Conservation (phyloP, 1,140 invertebrate species). For the Pararge aegeria region DNA sequence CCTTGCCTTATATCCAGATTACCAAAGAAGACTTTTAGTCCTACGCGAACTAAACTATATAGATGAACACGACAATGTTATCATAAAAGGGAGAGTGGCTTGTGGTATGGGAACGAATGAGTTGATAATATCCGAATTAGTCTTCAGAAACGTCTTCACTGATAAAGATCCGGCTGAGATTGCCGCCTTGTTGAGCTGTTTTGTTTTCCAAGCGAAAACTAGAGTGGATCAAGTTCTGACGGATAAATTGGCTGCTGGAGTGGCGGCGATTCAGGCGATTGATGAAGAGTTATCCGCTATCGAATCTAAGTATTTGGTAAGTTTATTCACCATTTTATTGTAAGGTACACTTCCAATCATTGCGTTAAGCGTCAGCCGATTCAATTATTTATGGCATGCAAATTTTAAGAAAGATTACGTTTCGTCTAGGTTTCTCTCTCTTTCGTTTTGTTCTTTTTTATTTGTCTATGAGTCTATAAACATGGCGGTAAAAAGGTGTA, state of each 20-base stretch:
- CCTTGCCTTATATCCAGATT: slow-evolving; percentile 93
- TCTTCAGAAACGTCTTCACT: slow-evolving; percentile 95
- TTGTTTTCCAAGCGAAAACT: slow-evolving; percentile 94
- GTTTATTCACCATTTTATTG: slow-evolving; percentile 10
- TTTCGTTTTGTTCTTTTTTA: too few relatives aligned
- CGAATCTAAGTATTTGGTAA: slow-evolving; percentile 69
- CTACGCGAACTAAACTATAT: slow-evolving; percentile 87
- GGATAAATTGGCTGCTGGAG: slow-evolving; percentile 76
- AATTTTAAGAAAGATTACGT: too few relatives aligned
- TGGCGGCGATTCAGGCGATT: slow-evolving; percentile 61
- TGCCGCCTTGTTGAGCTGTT: slow-evolving; percentile 93
- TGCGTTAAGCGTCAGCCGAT: too few relatives aligned
- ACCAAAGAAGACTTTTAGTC: slow-evolving; percentile 91
- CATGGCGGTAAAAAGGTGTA: too few relatives aligned
- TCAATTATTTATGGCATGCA: too few relatives aligned
- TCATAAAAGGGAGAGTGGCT: slow-evolving; percentile 86
- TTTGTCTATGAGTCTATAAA: too few relatives aligned
- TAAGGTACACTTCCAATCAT: too few relatives aligned
- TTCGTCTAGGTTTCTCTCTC: too few relatives aligned
- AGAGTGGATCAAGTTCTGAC: slow-evolving; percentile 80
- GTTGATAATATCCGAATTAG: slow-evolving; percentile 96
- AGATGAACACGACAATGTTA: slow-evolving; percentile 80
- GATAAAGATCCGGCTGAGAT: slow-evolving; percentile 94
- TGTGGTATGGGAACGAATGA: slow-evolving; percentile 97
- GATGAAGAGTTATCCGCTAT: slow-evolving; percentile 66